Evolutionary conservation across 2,797 vertebrate species (phyloP).

Genomic region (Harpagifer antarcticus): DNA sequence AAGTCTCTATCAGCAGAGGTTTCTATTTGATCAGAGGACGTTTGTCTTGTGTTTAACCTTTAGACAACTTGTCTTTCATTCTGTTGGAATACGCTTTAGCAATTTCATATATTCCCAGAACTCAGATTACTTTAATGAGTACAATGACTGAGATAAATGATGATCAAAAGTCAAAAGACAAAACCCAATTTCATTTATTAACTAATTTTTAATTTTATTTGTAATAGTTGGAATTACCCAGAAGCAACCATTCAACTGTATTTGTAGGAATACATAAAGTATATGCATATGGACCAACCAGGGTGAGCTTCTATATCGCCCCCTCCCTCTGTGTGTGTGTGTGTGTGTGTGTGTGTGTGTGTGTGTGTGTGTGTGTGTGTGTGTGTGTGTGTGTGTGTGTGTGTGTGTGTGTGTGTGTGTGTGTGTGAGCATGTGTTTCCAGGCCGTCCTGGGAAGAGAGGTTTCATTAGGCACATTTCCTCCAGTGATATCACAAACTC

Average conservation of each 20-base stretch:
- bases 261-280: neutral
- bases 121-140: neutral
- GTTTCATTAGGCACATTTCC: conserved; percentile 69
- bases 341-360: neutral
- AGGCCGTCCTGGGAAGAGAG: conserved; percentile 44
- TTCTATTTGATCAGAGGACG: neutral
- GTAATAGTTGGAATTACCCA: neutral
- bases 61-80: neutral
- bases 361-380: neutral
- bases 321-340: neutral
- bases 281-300: neutral
- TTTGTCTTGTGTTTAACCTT: neutral
- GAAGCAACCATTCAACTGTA: neutral
- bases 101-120: neutral
- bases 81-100: neutral
- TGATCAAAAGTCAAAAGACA: neutral
- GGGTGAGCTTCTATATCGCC: neutral
- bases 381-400: neutral
- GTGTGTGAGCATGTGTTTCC: conserved; percentile 3
- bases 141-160: neutral
- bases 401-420: neutral
- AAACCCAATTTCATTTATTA: neutral
- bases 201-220: too few relatives aligned
- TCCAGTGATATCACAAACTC: conserved; percentile 65
- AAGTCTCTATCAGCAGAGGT: neutral